A percentile compares a stretch with the other conserved stretches of the same genome.
phyloP scores from a whole-genome alignment of 2,797 vertebrate genomes.

The Melanotaenia nigrans region DNA sequence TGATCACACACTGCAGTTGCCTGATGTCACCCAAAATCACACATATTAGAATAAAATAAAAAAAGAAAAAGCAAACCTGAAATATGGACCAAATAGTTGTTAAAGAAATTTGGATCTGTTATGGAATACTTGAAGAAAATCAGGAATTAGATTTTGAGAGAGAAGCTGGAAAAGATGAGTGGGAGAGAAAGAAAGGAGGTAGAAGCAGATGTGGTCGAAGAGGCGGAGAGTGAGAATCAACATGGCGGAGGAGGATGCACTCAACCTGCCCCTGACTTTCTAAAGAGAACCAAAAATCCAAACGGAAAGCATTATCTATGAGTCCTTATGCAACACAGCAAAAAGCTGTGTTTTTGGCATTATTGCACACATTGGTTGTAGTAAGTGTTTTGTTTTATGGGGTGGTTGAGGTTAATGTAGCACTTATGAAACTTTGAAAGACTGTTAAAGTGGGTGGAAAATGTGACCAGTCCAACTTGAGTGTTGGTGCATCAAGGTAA shows the following conservation, averaged over 20 bases:
- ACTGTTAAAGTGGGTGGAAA: slow-evolving; percentile 53
- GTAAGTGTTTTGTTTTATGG: slow-evolving; percentile 17
- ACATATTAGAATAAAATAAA: slow-evolving; percentile 52
- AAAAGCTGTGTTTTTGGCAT: slow-evolving; percentile 20
- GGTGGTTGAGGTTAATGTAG: slow-evolving; percentile 48
- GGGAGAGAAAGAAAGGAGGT: slow-evolving; percentile 47
- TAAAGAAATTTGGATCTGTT: slow-evolving; percentile 21
- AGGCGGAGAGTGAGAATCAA: slow-evolving; percentile 49
- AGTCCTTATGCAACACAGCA: slow-evolving; percentile 28
- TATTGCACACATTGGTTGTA: slow-evolving; percentile 4
- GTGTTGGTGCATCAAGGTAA: too few relatives aligned
- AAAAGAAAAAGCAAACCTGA: slow-evolving; percentile 12
- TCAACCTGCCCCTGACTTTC: slow-evolving; percentile 46
- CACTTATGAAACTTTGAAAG: slow-evolving; percentile 20
- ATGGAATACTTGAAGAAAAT: slow-evolving; percentile 30
- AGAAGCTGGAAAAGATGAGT: slow-evolving; percentile 41
- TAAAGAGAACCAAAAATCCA: slow-evolving; percentile 34
- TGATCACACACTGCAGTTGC: slow-evolving; percentile 20
- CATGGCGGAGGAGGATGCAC: slow-evolving; percentile 51
- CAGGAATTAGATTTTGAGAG: slow-evolving; percentile 26
- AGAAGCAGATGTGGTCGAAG: slow-evolving; percentile 48
- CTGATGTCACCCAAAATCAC: slow-evolving; percentile 16
- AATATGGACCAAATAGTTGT: slow-evolving; percentile 17
- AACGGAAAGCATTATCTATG: slow-evolving; percentile 35
- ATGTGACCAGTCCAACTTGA: slow-evolving; percentile 37